These are phyloP conservation scores for Labeo rohita DNA, from an alignment of 2,113 vertebrate genomes.

Conservation along the genomic window DNA sequence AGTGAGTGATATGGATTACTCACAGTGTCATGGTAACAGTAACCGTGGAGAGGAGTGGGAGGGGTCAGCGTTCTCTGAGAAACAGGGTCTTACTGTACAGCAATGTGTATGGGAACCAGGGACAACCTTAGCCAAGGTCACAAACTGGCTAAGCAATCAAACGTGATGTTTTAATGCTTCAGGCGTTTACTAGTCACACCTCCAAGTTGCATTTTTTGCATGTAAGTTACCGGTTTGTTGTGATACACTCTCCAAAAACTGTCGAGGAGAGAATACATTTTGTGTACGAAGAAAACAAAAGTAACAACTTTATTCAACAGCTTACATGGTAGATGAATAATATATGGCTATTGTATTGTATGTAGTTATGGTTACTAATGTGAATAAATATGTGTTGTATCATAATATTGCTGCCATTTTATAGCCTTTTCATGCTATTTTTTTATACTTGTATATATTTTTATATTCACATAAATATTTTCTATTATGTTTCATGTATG, in stretches of 20 bases:
- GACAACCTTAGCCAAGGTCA: constrained; percentile 53
- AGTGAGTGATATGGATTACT: constrained; percentile 55
- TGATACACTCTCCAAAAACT: neutral
- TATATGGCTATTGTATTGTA: too few relatives aligned
- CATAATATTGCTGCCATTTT: too few relatives aligned
- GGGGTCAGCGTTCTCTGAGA: constrained; percentile 43
- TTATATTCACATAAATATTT: too few relatives aligned
- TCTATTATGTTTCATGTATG: too few relatives aligned
- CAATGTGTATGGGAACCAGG: constrained; percentile 25
- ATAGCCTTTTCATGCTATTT: too few relatives aligned
- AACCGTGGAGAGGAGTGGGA: constrained; percentile 50
- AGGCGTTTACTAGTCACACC: constrained; percentile 21
- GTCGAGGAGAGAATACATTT: neutral
- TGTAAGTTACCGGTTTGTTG: neutral
- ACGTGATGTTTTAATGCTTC: neutral
- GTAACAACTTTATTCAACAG: too few relatives aligned
- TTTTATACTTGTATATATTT: too few relatives aligned
- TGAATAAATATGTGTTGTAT: too few relatives aligned
- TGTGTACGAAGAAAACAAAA: too few relatives aligned
- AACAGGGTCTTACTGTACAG: constrained; percentile 38
- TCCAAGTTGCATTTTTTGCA: neutral
- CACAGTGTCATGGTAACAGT: constrained; percentile 58
- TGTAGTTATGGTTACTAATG: too few relatives aligned
- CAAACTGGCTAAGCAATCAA: neutral
- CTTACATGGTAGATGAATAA: neutral